phyloP scores from a whole-genome alignment of 2,113 vertebrate genomes.

The Serilophus lunatus region DNA sequence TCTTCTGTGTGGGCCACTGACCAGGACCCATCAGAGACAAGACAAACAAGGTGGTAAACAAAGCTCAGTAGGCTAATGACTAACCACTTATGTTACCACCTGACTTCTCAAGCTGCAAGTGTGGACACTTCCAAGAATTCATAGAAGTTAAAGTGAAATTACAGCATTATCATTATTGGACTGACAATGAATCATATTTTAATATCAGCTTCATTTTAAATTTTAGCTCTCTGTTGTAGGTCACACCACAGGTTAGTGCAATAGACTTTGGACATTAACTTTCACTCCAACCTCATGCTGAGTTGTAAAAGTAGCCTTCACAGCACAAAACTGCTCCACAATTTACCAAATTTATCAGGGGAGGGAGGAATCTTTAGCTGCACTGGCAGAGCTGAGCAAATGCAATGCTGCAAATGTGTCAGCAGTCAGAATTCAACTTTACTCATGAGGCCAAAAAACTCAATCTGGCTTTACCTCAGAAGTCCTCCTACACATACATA shows the following conservation, averaged over 20 bases:
- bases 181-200: background rate
- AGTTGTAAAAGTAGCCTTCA: background rate
- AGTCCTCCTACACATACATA: conserved; percentile 13
- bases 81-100: background rate
- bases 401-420: background rate
- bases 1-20: background rate
- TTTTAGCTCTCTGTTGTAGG: background rate
- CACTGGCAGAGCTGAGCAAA: background rate
- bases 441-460: conserved; percentile 34
- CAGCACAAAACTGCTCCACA: background rate
- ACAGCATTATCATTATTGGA: background rate
- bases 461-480: conserved; percentile 25
- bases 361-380: background rate
- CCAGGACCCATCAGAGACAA: background rate
- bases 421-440: conserved; percentile 32
- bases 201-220: background rate
- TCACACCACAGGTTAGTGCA: background rate
- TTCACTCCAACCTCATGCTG: background rate
- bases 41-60: background rate
- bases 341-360: background rate
- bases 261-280: background rate
- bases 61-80: background rate
- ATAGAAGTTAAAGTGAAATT: background rate
- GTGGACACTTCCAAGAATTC: background rate
- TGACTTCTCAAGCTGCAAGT: background rate